Evolutionary conservation across 2,888 invertebrate species (phyloP).

Genomic region (Mylabris sibirica): DNA sequence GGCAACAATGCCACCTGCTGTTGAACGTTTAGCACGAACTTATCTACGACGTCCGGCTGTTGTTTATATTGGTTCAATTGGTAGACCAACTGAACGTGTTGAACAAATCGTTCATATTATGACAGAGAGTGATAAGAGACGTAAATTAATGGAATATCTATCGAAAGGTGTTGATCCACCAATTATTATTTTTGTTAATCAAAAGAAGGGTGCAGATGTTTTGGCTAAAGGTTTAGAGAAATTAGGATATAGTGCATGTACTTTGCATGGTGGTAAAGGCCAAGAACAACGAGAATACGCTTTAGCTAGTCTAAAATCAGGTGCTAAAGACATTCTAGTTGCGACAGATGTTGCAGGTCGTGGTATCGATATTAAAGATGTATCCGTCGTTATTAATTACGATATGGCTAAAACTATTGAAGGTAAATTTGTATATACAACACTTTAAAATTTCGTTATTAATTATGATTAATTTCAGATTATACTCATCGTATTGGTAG

Average conservation of each 20-base stretch:
- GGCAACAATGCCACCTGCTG: conserved; percentile 99
- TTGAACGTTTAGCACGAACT: conserved; percentile 93
- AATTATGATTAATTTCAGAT: conserved; percentile 64
- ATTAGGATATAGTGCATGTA: conserved; percentile 95
- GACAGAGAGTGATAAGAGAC: conserved; percentile 94
- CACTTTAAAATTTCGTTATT: conserved; percentile 3
- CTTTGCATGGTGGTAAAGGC: conserved; percentile 99
- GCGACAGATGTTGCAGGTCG: conserved; percentile 99
- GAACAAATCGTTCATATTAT: conserved; percentile 98
- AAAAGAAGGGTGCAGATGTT: conserved; percentile 99
- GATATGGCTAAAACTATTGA: conserved; percentile 99
- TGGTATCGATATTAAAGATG: conserved; percentile 99
- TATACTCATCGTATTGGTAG: conserved; percentile 98
- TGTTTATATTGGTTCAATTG: conserved; percentile 91
- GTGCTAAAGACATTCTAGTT: conserved; percentile 96
- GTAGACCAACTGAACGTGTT: conserved; percentile 96
- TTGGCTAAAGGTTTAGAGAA: conserved; percentile 97
- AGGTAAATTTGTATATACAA: conserved; percentile 61
- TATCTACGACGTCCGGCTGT: conserved; percentile 96
- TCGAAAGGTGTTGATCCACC: conserved; percentile 93
- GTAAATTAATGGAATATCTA: conserved; percentile 94
- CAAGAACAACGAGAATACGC: conserved; percentile 99
- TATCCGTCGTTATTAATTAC: conserved; percentile 98
- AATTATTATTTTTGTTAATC: conserved; percentile 99
- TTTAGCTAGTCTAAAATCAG: conserved; percentile 93